A percentile compares a stretch with the other conserved stretches of the same genome.
These are phyloP conservation scores for Chaenogobius annularis DNA, from an alignment of 2,113 vertebrate species.

Conservation along the genomic window DNA sequence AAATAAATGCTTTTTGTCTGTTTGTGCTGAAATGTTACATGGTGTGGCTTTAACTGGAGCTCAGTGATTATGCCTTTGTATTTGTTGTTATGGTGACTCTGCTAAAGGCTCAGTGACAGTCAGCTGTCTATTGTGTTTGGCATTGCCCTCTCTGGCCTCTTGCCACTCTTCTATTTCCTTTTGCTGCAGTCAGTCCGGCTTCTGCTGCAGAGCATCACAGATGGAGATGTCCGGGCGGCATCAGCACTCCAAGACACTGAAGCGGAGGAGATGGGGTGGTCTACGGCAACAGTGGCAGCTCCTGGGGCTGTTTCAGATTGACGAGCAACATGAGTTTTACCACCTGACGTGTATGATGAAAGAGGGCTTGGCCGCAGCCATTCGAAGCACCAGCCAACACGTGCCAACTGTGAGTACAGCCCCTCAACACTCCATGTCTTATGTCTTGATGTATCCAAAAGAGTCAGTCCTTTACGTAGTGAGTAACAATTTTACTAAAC, in stretches of 20 bases:
- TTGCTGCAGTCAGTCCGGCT: constrained; percentile 7
- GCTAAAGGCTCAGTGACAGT: constrained; percentile 15
- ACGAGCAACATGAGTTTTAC: constrained; percentile 82
- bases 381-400: constrained; percentile 74
- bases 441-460: neutral
- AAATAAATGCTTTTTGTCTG: neutral
- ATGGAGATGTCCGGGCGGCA: constrained; percentile 43
- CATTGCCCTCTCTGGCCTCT: constrained; percentile 31
- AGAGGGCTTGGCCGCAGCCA: constrained; percentile 80
- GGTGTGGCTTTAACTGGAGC: constrained; percentile 13
- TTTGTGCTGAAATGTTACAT: neutral
- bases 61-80: constrained; percentile 41
- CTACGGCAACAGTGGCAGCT: constrained; percentile 81
- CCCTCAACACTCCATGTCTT: neutral
- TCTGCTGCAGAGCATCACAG: constrained; percentile 21
- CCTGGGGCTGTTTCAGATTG: constrained; percentile 88
- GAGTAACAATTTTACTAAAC: too few relatives aligned
- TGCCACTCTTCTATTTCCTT: constrained; percentile 33
- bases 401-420: constrained; percentile 74
- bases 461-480: neutral
- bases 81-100: constrained; percentile 47
- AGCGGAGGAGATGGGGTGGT: constrained; percentile 71
- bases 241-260: constrained; percentile 12
- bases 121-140: constrained; percentile 43
- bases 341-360: constrained; percentile 84